Percentiles rank a stretch among this genome's conserved stretches.
These are phyloP conservation scores for Lasioglossum baleicum DNA, from an alignment of 1,140 invertebrate species.

Conservation along the genomic window DNA sequence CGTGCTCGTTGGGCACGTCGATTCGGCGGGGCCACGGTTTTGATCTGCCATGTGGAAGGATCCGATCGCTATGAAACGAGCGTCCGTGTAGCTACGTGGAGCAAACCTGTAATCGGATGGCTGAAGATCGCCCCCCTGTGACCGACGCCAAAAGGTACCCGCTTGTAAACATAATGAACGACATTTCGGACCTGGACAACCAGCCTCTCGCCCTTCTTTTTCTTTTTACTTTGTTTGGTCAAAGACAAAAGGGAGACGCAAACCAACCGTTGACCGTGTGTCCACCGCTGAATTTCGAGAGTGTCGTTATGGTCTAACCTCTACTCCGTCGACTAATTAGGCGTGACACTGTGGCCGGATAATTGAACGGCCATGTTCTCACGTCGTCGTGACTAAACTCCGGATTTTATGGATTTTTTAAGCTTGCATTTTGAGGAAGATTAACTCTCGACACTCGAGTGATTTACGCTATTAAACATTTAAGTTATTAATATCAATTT, in stretches of 20 bases:
- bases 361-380: too few species aligned
- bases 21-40: slow-evolving; percentile 52
- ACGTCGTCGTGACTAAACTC: too few species aligned
- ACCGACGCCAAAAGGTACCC: slow-evolving; percentile 20
- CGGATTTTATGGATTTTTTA: too few species aligned
- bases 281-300: neutral
- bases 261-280: slow-evolving; percentile 1
- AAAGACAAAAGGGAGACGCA: neutral
- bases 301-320: too few species aligned
- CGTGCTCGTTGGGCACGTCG: slow-evolving; percentile 40
- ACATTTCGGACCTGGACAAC: slow-evolving; percentile 2
- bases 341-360: too few species aligned
- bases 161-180: slow-evolving; percentile 44
- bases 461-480: too few species aligned
- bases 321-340: too few species aligned
- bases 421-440: too few species aligned
- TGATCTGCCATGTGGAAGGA: slow-evolving; percentile 63
- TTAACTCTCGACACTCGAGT: too few species aligned
- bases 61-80: slow-evolving; percentile 46
- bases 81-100: slow-evolving; percentile 8
- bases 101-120: slow-evolving; percentile 41
- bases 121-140: slow-evolving; percentile 32
- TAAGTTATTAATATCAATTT: too few species aligned
- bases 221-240: neutral
- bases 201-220: neutral